Evolutionary conservation across 2,797 vertebrate species (phyloP).

Genomic region (Micropoecilia bifurca): DNA sequence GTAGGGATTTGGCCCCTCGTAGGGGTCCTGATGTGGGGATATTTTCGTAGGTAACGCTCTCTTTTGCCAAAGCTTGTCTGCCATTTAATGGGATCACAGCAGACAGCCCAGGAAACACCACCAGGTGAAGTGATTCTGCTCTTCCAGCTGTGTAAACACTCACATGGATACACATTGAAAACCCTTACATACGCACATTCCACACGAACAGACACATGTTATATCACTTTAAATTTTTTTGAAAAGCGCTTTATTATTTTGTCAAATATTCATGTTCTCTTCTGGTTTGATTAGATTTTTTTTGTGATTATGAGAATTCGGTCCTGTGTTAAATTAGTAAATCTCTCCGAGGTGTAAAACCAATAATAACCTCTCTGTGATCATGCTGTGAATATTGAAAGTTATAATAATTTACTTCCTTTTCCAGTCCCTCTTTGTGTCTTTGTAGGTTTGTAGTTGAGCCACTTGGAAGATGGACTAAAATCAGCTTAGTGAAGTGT

Average conservation of each 20-base stretch:
- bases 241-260: constrained; percentile 40
- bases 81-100: constrained; percentile 72
- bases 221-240: constrained; percentile 61
- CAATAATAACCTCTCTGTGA: constrained; percentile 58
- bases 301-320: constrained; percentile 56
- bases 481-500: background rate
- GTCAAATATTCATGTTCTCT: constrained; percentile 52
- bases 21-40: constrained; percentile 67
- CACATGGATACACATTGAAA: constrained; percentile 22
- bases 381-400: constrained; percentile 53
- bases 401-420: constrained; percentile 40
- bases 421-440: constrained; percentile 11
- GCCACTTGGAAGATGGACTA: background rate
- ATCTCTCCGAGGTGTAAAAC: constrained; percentile 64
- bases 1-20: constrained; percentile 68
- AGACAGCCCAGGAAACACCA: constrained; percentile 68
- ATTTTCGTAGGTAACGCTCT: constrained; percentile 67
- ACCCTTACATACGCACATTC: constrained; percentile 13
- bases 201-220: constrained; percentile 33
- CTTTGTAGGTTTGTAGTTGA: background rate
- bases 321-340: constrained; percentile 61
- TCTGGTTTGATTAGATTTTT: constrained; percentile 50
- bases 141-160: constrained; percentile 76
- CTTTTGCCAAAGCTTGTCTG: constrained; percentile 77
- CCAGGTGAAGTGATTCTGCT: constrained; percentile 78